Conservation (phyloP, 2,797 vertebrate species). For the Sarcoramphus papa region DNA sequence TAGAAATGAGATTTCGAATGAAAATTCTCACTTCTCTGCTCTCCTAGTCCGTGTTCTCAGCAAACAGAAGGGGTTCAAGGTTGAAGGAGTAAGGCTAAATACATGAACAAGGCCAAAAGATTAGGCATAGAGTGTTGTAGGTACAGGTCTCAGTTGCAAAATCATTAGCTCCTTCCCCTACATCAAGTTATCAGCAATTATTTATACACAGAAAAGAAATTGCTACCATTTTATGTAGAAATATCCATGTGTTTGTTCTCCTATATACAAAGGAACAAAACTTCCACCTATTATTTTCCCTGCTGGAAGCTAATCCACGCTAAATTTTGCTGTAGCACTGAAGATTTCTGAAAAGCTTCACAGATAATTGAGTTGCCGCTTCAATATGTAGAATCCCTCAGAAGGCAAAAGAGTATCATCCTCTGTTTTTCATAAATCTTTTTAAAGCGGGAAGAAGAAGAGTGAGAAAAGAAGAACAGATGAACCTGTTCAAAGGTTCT, state of each 20-base stretch:
- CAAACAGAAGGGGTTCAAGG: not conserved
- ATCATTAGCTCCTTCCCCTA: not conserved
- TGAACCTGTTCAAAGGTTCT: not conserved
- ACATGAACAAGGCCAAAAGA: not conserved
- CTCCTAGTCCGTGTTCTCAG: not conserved
- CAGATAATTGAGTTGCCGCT: not conserved
- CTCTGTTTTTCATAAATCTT: not conserved
- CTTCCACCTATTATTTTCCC: slow-evolving; percentile 17
- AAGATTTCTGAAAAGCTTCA: slow-evolving; percentile 37
- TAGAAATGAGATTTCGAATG: not conserved
- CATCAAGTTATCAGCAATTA: not conserved
- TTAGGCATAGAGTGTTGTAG: not conserved
- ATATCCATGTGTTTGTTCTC: not conserved
- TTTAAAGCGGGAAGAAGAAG: not conserved
- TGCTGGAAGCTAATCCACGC: slow-evolving; percentile 3
- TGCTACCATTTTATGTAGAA: not conserved
- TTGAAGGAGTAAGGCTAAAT: not conserved
- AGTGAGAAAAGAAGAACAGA: not conserved
- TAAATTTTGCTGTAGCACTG: not conserved
- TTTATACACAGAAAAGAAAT: not conserved
- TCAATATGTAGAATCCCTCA: not conserved
- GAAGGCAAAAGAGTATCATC: not conserved
- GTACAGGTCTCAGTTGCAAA: not conserved
- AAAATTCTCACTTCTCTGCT: not conserved
- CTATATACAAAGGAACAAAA: not conserved